These are phyloP conservation scores for Benthosema pterotum DNA, from an alignment of 2,797 vertebrate genomes.

Conservation along the genomic window DNA sequence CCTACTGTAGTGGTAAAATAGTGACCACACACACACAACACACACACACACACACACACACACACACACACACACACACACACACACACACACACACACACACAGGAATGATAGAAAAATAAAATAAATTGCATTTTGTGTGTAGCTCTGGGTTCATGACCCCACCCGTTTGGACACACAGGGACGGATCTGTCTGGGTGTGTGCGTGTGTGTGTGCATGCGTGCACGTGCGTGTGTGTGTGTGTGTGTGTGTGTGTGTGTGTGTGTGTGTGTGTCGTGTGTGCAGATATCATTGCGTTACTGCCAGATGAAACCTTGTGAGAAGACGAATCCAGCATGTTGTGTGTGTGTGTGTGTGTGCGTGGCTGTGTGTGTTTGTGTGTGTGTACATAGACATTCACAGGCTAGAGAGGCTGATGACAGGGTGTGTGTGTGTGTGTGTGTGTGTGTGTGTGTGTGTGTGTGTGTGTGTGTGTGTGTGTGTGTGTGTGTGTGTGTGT, in stretches of 20 bases:
- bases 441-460: conserved; percentile 38
- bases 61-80: no score
- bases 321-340: conserved; percentile 60
- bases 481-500: no score
- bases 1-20: background rate
- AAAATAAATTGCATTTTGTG: background rate
- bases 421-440: conserved; percentile 43
- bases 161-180: no score
- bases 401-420: conserved; percentile 72
- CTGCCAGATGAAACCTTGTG: conserved; percentile 22
- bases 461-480: no score
- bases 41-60: no score
- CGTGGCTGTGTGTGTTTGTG: conserved; percentile 20
- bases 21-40: no score
- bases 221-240: background rate
- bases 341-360: conserved; percentile 27
- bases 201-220: background rate
- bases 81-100: no score
- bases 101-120: background rate
- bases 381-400: conserved; percentile 68
- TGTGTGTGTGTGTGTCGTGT: background rate
- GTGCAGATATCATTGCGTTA: conserved; percentile 11
- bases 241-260: background rate
- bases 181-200: background rate
- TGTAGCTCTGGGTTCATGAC: no score